phyloP scores from a whole-genome alignment of 2,888 invertebrate species.

The Hirtodrosophila duncani region DNA sequence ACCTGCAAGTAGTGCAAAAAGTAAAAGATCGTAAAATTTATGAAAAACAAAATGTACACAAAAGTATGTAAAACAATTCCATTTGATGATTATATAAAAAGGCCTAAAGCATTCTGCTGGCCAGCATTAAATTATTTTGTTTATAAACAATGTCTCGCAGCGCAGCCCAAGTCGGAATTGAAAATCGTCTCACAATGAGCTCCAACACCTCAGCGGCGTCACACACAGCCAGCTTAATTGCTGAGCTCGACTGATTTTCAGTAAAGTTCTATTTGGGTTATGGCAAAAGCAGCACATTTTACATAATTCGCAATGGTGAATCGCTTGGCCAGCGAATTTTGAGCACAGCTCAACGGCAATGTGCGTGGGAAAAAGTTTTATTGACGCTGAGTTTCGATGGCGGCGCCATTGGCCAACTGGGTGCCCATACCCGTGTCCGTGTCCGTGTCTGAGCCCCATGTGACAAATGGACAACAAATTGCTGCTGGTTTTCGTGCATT shows the following conservation, averaged over 20 bases:
- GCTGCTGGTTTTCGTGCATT: constrained; percentile 22
- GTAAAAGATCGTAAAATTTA: no score
- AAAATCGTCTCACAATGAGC: constrained; percentile 48
- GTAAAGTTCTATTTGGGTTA: constrained; percentile 36
- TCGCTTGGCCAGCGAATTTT: constrained; percentile 39
- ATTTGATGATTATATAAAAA: not conserved
- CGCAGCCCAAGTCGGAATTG: constrained; percentile 30
- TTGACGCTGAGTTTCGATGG: no score
- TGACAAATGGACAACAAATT: constrained; percentile 44
- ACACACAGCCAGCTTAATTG: constrained; percentile 15
- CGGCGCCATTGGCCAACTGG: constrained; percentile 39
- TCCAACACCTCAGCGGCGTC: constrained; percentile 40
- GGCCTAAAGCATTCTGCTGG: not conserved
- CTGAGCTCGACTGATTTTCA: constrained; percentile 23
- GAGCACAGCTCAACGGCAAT: constrained; percentile 6
- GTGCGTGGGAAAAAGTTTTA: constrained; percentile 62
- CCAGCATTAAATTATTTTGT: no score
- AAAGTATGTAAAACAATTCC: constrained; percentile 24
- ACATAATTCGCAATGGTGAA: constrained; percentile 57
- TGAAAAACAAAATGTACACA: constrained; percentile 1
- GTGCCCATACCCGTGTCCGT: no score
- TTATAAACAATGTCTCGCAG: constrained; percentile 5
- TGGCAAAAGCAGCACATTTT: constrained; percentile 54
- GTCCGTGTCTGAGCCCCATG: no score
- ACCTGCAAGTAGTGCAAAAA: no score